These are phyloP conservation scores for Phocides pigmalion DNA, from an alignment of 1,140 invertebrate species.

Conservation along the genomic window DNA sequence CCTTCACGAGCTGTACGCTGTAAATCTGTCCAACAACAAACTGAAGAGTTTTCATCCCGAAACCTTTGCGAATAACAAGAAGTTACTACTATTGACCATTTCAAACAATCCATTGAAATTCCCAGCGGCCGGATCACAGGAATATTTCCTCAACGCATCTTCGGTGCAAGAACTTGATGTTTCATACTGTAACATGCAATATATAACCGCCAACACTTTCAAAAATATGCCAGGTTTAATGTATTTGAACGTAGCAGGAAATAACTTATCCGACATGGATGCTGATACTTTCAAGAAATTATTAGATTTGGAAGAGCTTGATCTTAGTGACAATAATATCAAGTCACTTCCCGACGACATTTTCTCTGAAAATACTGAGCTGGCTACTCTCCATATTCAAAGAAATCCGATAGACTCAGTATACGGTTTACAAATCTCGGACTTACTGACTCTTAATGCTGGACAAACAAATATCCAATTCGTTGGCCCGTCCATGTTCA, in stretches of 20 bases:
- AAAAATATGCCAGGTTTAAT: slow-evolving; percentile 85
- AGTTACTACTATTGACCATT: slow-evolving; percentile 86
- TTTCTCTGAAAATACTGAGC: slow-evolving; percentile 84
- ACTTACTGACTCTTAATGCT: slow-evolving; percentile 86
- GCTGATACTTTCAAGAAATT: slow-evolving; percentile 85
- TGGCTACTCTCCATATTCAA: slow-evolving; percentile 86
- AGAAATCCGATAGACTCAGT: slow-evolving; percentile 84
- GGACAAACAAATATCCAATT: slow-evolving; percentile 86
- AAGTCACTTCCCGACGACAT: slow-evolving; percentile 84
- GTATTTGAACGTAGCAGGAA: slow-evolving; percentile 87
- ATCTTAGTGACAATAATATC: slow-evolving; percentile 87
- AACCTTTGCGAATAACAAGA: slow-evolving; percentile 86
- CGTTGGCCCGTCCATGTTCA: slow-evolving; percentile 86
- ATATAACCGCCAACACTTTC: slow-evolving; percentile 85
- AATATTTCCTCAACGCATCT: slow-evolving; percentile 85
- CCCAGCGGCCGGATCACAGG: slow-evolving; percentile 68
- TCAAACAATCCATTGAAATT: slow-evolving; percentile 87
- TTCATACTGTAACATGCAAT: slow-evolving; percentile 86
- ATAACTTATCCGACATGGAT: slow-evolving; percentile 86
- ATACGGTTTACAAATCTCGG: slow-evolving; percentile 81
- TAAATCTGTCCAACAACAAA: slow-evolving; percentile 87
- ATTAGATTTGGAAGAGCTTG: slow-evolving; percentile 86
- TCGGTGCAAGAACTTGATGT: slow-evolving; percentile 87
- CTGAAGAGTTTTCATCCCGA: slow-evolving; percentile 86
- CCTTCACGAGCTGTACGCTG: slow-evolving; percentile 85